phyloP scores from a whole-genome alignment of 2,888 invertebrate genomes.

The Oxycera nigricornis region DNA sequence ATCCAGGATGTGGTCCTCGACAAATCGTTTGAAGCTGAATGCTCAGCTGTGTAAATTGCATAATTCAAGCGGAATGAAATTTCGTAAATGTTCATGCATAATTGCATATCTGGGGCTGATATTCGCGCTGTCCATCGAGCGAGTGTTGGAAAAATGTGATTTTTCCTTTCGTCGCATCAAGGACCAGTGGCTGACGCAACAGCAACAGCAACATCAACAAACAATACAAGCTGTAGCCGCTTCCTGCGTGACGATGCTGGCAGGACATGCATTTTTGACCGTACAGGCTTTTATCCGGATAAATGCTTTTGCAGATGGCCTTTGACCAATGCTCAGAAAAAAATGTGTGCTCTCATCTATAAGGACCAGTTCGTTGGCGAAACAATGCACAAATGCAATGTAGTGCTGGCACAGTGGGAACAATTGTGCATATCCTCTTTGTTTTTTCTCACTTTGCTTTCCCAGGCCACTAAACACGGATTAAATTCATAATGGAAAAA shows the following conservation, averaged over 20 bases:
- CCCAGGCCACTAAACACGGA: constrained; percentile 32
- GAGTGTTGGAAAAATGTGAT: constrained; percentile 25
- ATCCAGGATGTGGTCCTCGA: background rate
- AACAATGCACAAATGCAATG: background rate
- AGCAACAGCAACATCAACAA: background rate
- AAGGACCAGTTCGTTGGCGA: background rate
- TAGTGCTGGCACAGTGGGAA: constrained; percentile 18
- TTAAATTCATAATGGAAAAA: constrained; percentile 37
- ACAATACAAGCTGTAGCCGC: constrained; percentile 20
- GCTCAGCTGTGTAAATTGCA: constrained; percentile 39
- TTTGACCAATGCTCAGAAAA: constrained; percentile 34
- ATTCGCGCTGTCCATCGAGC: constrained; percentile 15
- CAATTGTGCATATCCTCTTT: constrained; percentile 2
- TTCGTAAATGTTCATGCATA: constrained; percentile 46
- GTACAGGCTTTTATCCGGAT: constrained; percentile 20
- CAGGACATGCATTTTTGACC: background rate
- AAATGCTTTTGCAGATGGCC: constrained; percentile 18
- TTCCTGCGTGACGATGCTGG: constrained; percentile 20
- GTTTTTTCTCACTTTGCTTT: constrained; percentile 22
- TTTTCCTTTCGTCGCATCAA: background rate
- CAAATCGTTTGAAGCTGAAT: constrained; percentile 35
- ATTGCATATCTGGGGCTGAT: constrained; percentile 41
- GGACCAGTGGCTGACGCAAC: background rate
- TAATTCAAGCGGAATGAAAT: constrained; percentile 42
- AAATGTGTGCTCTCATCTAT: constrained; percentile 21